Evolutionary conservation across 1,140 invertebrate genomes (phyloP).

Genomic region (Galleria mellonella): DNA sequence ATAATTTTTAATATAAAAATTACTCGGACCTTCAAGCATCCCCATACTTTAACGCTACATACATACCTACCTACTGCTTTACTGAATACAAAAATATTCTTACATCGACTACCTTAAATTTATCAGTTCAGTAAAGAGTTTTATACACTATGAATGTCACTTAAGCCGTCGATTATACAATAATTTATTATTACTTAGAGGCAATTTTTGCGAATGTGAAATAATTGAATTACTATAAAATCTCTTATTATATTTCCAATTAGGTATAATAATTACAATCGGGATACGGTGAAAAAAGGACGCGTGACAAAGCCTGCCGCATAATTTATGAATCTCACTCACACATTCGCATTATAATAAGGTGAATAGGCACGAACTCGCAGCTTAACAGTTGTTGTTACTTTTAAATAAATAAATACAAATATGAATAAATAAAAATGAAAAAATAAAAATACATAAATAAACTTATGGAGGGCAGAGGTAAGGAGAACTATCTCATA

Average conservation of each 20-base stretch:
- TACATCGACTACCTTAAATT: constrained; percentile 32
- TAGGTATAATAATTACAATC: no score
- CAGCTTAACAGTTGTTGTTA: no score
- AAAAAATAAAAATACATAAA: no score
- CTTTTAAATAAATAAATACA: no score
- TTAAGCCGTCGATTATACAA: constrained; percentile 6
- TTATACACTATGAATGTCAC: constrained; percentile 36
- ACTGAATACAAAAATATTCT: constrained; percentile 44
- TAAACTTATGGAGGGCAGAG: no score
- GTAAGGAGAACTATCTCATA: no score
- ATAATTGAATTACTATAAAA: constrained; percentile 19
- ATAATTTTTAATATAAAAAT: constrained; percentile 73
- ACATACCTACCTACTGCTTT: constrained; percentile 18
- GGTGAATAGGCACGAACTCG: no score
- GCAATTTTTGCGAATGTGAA: constrained; percentile 15
- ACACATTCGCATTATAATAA: no score
- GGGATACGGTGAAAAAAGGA: no score
- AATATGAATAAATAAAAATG: no score
- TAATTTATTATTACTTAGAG: constrained; percentile 19
- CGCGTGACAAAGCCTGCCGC: no score
- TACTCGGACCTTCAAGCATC: constrained; percentile 47
- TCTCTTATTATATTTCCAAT: constrained; percentile 13
- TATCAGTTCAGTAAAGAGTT: constrained; percentile 60
- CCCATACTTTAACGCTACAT: constrained; percentile 11
- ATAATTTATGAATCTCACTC: no score